Percentiles rank a stretch among this genome's conserved stretches.
These are phyloP conservation scores for Drosophila tsacasi DNA, from an alignment of 1,140 invertebrate genomes.

Conservation along the genomic window DNA sequence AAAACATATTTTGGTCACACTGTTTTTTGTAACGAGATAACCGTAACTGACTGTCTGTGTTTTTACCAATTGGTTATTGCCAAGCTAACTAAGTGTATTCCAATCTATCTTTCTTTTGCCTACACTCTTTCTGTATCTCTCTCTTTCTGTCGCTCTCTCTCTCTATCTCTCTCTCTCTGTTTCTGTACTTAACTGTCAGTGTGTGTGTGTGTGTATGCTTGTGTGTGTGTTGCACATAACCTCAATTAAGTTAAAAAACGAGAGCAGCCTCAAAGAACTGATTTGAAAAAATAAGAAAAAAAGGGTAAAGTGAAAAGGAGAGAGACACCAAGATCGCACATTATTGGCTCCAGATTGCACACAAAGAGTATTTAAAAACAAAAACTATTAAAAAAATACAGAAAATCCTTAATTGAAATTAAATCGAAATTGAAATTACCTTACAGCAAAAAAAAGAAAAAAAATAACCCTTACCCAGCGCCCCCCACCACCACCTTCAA, in stretches of 20 bases:
- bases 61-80: slow-evolving; percentile 74
- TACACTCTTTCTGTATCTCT: slow-evolving; percentile 59
- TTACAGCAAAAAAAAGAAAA: slow-evolving; percentile 54
- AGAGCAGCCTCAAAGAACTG: slow-evolving; percentile 43
- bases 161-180: slow-evolving; percentile 39
- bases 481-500: slow-evolving; percentile 22
- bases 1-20: slow-evolving; percentile 71
- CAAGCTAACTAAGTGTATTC: slow-evolving; percentile 78
- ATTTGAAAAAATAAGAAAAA: slow-evolving; percentile 8
- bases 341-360: slow-evolving; percentile 65
- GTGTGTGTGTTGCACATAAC: slow-evolving; percentile 53
- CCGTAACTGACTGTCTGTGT: slow-evolving; percentile 76
- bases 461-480: slow-evolving; percentile 14
- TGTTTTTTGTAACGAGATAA: slow-evolving; percentile 67
- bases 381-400: background rate
- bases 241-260: slow-evolving; percentile 38
- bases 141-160: slow-evolving; percentile 50
- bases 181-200: slow-evolving; percentile 42
- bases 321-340: slow-evolving; percentile 53
- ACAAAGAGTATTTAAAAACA: slow-evolving; percentile 12
- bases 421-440: slow-evolving; percentile 47
- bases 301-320: slow-evolving; percentile 49
- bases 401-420: slow-evolving; percentile 27
- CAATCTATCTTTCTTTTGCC: slow-evolving; percentile 60
- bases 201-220: slow-evolving; percentile 36